Evolutionary conservation across 2,888 invertebrate species (phyloP).

Genomic region (Gymnocheta viridis): DNA sequence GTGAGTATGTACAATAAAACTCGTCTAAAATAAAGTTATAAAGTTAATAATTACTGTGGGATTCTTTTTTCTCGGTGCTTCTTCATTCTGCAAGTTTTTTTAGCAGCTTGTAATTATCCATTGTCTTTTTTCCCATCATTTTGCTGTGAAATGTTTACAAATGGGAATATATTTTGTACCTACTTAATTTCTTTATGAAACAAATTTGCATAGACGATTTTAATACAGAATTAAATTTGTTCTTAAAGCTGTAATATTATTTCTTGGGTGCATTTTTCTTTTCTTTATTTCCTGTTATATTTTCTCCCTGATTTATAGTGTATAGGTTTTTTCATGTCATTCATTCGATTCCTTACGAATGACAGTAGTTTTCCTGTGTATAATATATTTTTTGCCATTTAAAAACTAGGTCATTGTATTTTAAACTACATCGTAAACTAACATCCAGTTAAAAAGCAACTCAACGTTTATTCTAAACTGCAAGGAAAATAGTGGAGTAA

Average conservation of each 20-base stretch:
- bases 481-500: conserved; percentile 31
- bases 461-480: conserved; percentile 33
- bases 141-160: conserved; percentile 36
- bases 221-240: conserved; percentile 16
- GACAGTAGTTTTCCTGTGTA: conserved; percentile 41
- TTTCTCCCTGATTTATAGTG: neutral
- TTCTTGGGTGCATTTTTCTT: conserved; percentile 8
- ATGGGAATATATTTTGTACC: conserved; percentile 1
- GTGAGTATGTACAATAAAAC: conserved; percentile 1
- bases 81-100: neutral
- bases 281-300: conserved; percentile 37
- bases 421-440: conserved; percentile 19
- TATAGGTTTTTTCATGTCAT: conserved; percentile 14
- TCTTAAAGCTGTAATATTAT: conserved; percentile 3
- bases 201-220: conserved; percentile 31
- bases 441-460: conserved; percentile 39
- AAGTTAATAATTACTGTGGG: conserved; percentile 58
- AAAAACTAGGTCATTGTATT: conserved; percentile 68
- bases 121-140: conserved; percentile 10
- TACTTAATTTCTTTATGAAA: conserved; percentile 16
- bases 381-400: conserved; percentile 32
- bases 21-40: conserved; percentile 29
- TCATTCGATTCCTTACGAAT: conserved; percentile 19
- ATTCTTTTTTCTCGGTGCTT: conserved; percentile 17
- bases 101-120: conserved; percentile 36